A percentile compares a stretch with the other conserved stretches of the same genome.
phyloP scores from a whole-genome alignment of 2,888 invertebrate genomes.

The Thereva nobilitata region DNA sequence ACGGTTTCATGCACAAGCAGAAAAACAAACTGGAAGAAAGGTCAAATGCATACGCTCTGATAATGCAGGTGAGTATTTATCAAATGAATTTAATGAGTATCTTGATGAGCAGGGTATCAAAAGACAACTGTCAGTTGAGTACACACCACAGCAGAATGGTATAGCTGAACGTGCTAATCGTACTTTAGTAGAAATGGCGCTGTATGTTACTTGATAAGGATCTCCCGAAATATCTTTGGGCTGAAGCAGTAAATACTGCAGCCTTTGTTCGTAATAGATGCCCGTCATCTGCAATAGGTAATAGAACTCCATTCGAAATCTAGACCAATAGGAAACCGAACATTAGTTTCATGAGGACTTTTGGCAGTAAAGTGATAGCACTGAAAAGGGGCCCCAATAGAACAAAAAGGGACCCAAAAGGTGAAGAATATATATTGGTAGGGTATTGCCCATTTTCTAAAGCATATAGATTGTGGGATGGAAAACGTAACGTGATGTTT shows the following conservation, averaged over 20 bases:
- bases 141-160: conserved; percentile 46
- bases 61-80: conserved; percentile 45
- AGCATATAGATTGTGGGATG: no score
- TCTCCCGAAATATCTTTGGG: conserved; percentile 45
- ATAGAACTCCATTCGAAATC: conserved; percentile 36
- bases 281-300: conserved; percentile 1
- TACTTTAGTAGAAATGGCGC: conserved; percentile 45
- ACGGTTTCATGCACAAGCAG: conserved; percentile 41
- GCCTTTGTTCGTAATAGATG: conserved; percentile 35
- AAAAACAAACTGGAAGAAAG: conserved; percentile 42
- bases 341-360: conserved; percentile 30
- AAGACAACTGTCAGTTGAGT: conserved; percentile 41
- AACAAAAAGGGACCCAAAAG: conserved; percentile 16
- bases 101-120: conserved; percentile 43
- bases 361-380: conserved; percentile 36
- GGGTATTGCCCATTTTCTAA: no score
- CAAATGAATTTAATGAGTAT: conserved; percentile 38
- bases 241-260: conserved; percentile 47
- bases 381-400: conserved; percentile 15
- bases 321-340: conserved; percentile 33
- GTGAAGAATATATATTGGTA: conserved; percentile 14
- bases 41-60: conserved; percentile 45
- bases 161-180: conserved; percentile 45
- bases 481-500: no score
- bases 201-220: conserved; percentile 45